Base-by-base conservation (phyloP, 1,140 invertebrate species). In the Apocrypta bakeri region DNA sequence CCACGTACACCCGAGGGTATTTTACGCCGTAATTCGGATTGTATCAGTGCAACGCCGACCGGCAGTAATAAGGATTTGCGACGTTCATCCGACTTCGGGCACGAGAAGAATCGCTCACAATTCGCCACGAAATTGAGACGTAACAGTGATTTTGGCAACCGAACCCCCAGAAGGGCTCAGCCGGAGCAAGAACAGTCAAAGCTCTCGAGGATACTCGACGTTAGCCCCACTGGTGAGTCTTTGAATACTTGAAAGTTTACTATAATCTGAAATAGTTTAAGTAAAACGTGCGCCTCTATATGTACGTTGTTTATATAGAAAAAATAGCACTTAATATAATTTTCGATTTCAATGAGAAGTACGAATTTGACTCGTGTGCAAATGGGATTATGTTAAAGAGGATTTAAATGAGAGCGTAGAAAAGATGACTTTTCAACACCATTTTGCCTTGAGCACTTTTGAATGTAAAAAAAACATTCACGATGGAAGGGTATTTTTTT, bases 71-170 rank as follows among this genome's bases (percentile, higher is more conserved):
- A 84, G 37, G 91, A 91, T 33, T 6, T 90, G 14, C 84, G 91
- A 40, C 86, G 90, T 64, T 88, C 88, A n/a, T 92, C 90, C 0
- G 91, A 92, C 71, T 90, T 91, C 31, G 87, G 88, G 0, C 90
- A 91, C n/a, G 91, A 92, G 29, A 91, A 91, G 29, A 88, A 87
- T 42, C 40, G 74, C 7, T 91, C 91, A n/a, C 91, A 92, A 12
- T 92, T 92, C 9, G 89, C 90, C 9, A 88, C 84, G 8, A 91
- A 90, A 73, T 75, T 92, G 1, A 87, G 90, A 42, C 87, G 91
- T 11, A 91, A 92, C 74, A 91, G 90, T 42, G 91, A 92, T 80
- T 92, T 89, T 61, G 88, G 88, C 1, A 91, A 91, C 27, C 84
- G 90, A 40, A 89, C 88, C 24, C 90, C 90, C 1, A 89, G 87